phyloP scores from a whole-genome alignment of 2,888 invertebrate genomes.

The Phymatocera aterrima region DNA sequence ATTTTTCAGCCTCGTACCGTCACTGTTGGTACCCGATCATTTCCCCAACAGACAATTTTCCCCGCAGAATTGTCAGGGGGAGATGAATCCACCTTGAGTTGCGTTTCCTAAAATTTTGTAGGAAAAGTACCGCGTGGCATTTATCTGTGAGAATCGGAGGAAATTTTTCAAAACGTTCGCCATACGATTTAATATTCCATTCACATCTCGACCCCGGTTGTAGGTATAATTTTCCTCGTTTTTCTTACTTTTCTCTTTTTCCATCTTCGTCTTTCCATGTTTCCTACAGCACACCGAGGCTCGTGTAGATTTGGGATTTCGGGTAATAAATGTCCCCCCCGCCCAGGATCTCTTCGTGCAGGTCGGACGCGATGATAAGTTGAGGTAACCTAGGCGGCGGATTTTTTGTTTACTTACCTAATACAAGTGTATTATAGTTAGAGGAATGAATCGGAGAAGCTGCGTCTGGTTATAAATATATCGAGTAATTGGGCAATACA shows the following conservation, averaged over 20 bases:
- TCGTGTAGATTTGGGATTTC: slow-evolving; percentile 22
- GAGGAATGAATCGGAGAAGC: neutral
- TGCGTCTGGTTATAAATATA: too few relatives aligned
- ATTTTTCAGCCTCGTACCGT: too few relatives aligned
- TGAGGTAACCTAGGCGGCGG: neutral
- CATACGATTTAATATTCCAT: slow-evolving; percentile 28
- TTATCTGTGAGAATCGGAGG: neutral
- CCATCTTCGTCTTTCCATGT: too few relatives aligned
- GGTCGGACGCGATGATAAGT: neutral
- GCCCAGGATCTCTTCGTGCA: neutral
- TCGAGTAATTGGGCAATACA: too few relatives aligned
- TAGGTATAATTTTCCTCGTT: neutral
- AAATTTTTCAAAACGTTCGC: slow-evolving; percentile 12
- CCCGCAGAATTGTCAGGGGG: too few relatives aligned
- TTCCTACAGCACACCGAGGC: too few relatives aligned
- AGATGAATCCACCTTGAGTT: too few relatives aligned
- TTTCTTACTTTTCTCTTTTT: neutral
- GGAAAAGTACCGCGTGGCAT: too few relatives aligned
- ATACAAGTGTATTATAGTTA: too few relatives aligned
- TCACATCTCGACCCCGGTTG: slow-evolving; percentile 14
- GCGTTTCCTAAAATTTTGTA: too few relatives aligned
- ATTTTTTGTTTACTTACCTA: neutral
- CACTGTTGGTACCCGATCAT: too few relatives aligned
- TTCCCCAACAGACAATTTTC: too few relatives aligned
- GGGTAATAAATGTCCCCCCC: slow-evolving; percentile 23